phyloP scores from a whole-genome alignment of 2,797 vertebrate species.

The Agapornis canus region DNA sequence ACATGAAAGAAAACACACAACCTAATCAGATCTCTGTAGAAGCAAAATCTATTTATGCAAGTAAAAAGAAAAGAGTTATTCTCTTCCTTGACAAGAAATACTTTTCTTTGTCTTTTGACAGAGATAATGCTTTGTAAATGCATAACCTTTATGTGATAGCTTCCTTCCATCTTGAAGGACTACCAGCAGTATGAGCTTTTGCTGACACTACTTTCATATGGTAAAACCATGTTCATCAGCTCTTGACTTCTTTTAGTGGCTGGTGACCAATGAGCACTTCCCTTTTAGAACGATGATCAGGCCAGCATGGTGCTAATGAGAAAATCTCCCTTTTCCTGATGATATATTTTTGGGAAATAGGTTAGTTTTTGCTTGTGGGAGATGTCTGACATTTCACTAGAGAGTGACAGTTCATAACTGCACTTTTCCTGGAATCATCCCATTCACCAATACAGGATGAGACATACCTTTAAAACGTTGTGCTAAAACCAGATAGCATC shows the following conservation, averaged over 20 bases:
- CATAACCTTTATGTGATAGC: background rate
- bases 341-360: background rate
- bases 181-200: background rate
- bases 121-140: background rate
- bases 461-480: background rate
- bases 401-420: background rate
- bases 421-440: background rate
- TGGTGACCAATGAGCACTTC: background rate
- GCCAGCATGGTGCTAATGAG: background rate
- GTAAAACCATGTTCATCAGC: background rate
- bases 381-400: background rate
- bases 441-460: background rate
- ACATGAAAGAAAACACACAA: background rate
- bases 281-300: background rate
- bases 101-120: background rate
- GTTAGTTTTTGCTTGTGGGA: background rate
- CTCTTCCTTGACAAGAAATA: background rate
- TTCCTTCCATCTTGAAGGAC: background rate
- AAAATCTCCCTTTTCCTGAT: background rate
- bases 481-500: background rate
- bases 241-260: background rate
- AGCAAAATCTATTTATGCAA: background rate
- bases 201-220: background rate
- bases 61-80: background rate
- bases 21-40: background rate